Evolutionary conservation across 2,113 vertebrate genomes (phyloP).

Genomic region (Pangasianodon gigas): DNA sequence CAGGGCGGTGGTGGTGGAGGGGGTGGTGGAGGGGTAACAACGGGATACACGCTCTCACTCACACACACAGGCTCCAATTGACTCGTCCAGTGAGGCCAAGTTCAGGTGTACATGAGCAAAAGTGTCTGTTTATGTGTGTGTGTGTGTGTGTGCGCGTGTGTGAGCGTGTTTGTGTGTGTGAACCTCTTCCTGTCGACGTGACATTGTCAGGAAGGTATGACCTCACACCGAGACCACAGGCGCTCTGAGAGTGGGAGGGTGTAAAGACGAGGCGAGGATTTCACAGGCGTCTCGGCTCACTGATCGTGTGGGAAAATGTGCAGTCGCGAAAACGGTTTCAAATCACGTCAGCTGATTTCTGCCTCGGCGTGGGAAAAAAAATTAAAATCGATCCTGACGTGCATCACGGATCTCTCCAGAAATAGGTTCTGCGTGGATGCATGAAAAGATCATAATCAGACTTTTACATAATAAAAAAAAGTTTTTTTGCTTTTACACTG

Average conservation of each 20-base stretch:
- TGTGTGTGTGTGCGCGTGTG: background rate
- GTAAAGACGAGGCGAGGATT: slow-evolving; percentile 32
- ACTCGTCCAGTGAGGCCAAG: background rate
- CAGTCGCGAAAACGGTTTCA: background rate
- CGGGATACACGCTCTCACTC: slow-evolving; percentile 17
- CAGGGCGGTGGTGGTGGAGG: background rate
- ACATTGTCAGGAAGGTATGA: slow-evolving; percentile 34
- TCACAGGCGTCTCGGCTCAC: background rate
- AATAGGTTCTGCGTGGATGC: background rate
- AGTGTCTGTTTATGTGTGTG: background rate
- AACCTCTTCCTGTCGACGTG: slow-evolving; percentile 32
- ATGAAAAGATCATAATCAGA: background rate
- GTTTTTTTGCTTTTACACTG: background rate
- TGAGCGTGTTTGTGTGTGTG: background rate
- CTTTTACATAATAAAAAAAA: too few species aligned
- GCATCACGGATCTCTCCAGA: background rate
- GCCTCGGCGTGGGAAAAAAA: background rate
- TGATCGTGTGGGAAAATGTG: slow-evolving; percentile 24
- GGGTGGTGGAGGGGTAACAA: background rate
- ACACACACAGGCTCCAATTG: background rate
- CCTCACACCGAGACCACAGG: slow-evolving; percentile 31
- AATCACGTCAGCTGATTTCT: slow-evolving; percentile 21
- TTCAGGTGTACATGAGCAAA: slow-evolving; percentile 1
- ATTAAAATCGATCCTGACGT: background rate
- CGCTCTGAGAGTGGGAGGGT: slow-evolving; percentile 24